Percentiles rank a stretch among this genome's conserved stretches.
Conservation (phyloP, 2,797 vertebrate genomes). For the Molossus molossus region DNA sequence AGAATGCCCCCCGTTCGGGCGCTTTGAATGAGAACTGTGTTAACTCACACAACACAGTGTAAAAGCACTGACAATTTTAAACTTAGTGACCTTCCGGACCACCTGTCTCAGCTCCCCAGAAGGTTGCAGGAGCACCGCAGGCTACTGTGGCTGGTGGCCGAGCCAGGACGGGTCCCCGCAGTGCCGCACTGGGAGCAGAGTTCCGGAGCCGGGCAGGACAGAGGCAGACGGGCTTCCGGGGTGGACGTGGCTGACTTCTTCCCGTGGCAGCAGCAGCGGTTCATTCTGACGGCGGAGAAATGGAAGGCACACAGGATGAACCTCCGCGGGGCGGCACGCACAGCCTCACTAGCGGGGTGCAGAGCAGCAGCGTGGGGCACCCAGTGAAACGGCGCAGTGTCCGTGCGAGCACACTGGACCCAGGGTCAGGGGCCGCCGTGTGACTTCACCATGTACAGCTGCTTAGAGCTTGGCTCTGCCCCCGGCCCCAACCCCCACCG, state of each 20-base stretch:
- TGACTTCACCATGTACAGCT: not conserved
- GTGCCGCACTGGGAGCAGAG: too few species aligned
- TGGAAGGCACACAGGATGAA: not conserved
- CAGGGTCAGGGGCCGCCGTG: not conserved
- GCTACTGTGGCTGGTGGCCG: not conserved
- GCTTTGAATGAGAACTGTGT: not conserved
- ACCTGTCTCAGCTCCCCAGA: not conserved
- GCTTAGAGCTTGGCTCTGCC: too few species aligned
- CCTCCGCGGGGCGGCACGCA: rapidly evolving
- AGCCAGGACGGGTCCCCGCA: not conserved
- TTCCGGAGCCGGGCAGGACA: not conserved
- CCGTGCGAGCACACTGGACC: rapidly evolving
- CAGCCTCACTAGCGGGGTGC: not conserved
- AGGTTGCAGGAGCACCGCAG: not conserved
- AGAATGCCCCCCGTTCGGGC: not conserved
- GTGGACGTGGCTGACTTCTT: not conserved
- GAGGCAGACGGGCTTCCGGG: rapidly evolving
- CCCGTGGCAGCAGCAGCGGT: not conserved
- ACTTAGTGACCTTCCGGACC: not conserved
- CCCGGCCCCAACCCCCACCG: not conserved
- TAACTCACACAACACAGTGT: not conserved
- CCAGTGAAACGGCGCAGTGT: rapidly evolving
- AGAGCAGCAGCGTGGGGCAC: not conserved
- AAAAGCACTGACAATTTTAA: not conserved
- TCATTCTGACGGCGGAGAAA: not conserved